A percentile compares a stretch with the other conserved stretches of the same genome.
phyloP scores from a whole-genome alignment of 2,888 invertebrate species.

The Drosophila heteroneura region DNA sequence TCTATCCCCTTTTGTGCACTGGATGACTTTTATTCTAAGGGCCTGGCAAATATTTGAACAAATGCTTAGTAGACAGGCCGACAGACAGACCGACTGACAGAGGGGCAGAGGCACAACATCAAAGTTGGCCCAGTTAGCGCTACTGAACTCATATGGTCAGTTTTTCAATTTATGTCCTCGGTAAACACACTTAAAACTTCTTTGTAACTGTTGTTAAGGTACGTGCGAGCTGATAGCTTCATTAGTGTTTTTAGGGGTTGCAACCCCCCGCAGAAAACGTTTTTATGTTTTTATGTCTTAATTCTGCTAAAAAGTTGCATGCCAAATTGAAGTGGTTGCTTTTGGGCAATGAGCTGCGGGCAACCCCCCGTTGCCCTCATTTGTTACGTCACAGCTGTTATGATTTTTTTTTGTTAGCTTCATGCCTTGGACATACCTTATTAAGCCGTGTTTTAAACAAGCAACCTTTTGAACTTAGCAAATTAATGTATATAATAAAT shows the following conservation, averaged over 20 bases:
- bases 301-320: constrained; percentile 57
- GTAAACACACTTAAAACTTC: constrained; percentile 59
- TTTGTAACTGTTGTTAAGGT: constrained; percentile 53
- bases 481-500: constrained; percentile 5
- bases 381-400: constrained; percentile 77
- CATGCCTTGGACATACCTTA: background rate
- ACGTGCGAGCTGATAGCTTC: constrained; percentile 70
- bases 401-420: constrained; percentile 48
- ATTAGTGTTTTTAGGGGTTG: constrained; percentile 62
- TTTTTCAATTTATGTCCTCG: constrained; percentile 59
- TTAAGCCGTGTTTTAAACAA: constrained; percentile 22
- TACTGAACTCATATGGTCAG: constrained; percentile 66
- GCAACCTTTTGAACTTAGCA: constrained; percentile 6
- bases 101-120: constrained; percentile 23
- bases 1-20: constrained; percentile 27
- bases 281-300: constrained; percentile 69
- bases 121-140: constrained; percentile 48
- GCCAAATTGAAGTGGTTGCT: constrained; percentile 72
- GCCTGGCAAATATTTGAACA: constrained; percentile 69
- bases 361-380: constrained; percentile 61
- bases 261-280: constrained; percentile 36
- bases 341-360: constrained; percentile 27
- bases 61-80: constrained; percentile 50
- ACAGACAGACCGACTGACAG: constrained; percentile 1
- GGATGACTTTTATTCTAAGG: constrained; percentile 35